phyloP scores from a whole-genome alignment of 2,113 vertebrate genomes.

The Microcebus jonahi region DNA sequence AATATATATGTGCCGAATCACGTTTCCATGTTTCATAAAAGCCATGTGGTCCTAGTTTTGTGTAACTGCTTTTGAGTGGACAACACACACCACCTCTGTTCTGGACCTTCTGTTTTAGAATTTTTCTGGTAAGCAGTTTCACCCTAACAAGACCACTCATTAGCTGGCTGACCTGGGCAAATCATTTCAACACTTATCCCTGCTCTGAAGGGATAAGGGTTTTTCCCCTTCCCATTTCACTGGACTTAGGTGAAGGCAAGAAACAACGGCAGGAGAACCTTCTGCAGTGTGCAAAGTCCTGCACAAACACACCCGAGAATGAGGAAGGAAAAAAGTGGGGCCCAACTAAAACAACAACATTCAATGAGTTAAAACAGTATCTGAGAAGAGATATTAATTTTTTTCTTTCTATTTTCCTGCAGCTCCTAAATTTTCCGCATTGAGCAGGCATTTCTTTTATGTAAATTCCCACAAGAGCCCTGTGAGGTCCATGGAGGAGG shows the following conservation, averaged over 20 bases:
- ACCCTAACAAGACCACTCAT: neutral
- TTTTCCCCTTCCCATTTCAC: neutral
- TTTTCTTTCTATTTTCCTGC: neutral
- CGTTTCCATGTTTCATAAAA: neutral
- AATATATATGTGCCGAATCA: neutral
- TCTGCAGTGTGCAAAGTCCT: neutral
- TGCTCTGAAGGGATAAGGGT: neutral
- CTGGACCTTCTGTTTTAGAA: neutral
- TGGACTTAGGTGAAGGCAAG: neutral
- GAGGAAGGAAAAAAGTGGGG: neutral
- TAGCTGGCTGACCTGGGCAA: neutral
- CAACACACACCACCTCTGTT: fast-evolving
- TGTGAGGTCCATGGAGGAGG: neutral
- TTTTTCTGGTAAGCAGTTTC: neutral
- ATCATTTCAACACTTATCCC: neutral
- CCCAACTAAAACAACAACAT: neutral
- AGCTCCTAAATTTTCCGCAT: neutral
- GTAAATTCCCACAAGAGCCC: neutral
- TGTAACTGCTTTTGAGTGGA: neutral
- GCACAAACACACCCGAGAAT: neutral
- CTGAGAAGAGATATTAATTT: neutral
- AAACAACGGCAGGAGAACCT: neutral
- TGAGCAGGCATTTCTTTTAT: neutral
- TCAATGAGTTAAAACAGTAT: neutral
- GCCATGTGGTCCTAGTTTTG: neutral